Evolutionary conservation across 2,797 vertebrate species (phyloP).

Genomic region (Falco novaeseelandiae): DNA sequence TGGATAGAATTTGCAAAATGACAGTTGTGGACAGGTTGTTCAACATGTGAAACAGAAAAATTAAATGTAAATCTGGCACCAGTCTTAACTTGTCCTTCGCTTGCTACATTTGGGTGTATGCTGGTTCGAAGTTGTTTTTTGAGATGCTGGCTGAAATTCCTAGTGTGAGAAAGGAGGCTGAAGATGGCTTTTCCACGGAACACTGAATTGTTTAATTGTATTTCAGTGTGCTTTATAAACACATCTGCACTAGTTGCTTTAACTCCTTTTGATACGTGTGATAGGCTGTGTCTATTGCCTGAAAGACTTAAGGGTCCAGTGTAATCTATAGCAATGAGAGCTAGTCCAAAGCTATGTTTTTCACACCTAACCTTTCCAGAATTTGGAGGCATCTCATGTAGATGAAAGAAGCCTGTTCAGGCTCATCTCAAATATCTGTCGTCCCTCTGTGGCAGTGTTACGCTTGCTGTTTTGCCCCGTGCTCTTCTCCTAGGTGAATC

Average conservation of each 20-base stretch:
- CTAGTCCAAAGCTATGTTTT: not conserved
- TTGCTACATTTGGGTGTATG: not conserved
- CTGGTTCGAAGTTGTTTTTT: not conserved
- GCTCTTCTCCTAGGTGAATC: not conserved
- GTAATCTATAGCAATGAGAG: not conserved
- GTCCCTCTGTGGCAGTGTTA: not conserved
- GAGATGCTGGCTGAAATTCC: not conserved
- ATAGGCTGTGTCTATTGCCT: not conserved
- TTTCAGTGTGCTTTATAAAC: not conserved
- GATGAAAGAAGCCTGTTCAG: not conserved
- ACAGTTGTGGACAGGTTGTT: not conserved
- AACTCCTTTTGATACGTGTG: not conserved
- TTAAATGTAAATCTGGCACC: not conserved
- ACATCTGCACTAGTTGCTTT: not conserved
- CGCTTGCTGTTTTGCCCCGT: rapidly evolving
- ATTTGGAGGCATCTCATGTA: not conserved
- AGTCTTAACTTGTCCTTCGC: slow-evolving; percentile 30
- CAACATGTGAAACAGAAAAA: not conserved
- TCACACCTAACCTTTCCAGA: not conserved
- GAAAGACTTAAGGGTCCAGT: not conserved
- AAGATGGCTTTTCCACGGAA: not conserved
- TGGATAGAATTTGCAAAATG: not conserved
- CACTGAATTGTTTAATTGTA: not conserved
- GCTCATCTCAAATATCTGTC: not conserved
- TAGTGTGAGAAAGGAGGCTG: not conserved